phyloP scores from a whole-genome alignment of 2,113 vertebrate genomes.

The Semnopithecus entellus region DNA sequence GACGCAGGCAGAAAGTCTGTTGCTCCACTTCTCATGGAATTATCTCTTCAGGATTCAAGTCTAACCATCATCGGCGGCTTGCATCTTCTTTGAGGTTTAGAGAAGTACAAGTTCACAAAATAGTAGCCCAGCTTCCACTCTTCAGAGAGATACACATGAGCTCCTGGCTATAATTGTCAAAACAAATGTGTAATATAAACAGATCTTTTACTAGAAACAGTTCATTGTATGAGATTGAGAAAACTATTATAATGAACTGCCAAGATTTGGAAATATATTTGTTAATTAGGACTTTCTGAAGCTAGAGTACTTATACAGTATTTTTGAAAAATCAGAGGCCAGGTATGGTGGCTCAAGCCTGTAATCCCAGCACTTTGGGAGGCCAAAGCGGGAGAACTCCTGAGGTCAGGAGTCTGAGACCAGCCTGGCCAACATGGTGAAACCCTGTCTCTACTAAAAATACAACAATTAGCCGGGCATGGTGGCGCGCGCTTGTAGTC shows the following conservation, averaged over 20 bases:
- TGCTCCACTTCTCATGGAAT: neutral
- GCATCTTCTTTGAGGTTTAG: neutral
- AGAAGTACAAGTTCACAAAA: neutral
- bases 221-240: neutral
- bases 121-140: neutral
- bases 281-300: neutral
- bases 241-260: neutral
- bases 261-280: neutral
- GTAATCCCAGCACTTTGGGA: too few species aligned
- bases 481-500: too few species aligned
- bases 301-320: neutral
- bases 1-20: neutral
- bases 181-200: neutral
- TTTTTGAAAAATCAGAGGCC: neutral
- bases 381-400: too few species aligned
- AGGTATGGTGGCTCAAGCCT: neutral
- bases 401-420: too few species aligned
- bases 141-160: neutral
- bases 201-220: neutral
- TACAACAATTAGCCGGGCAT: too few species aligned
- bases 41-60: neutral
- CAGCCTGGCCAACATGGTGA: too few species aligned
- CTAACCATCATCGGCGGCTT: neutral
- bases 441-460: too few species aligned
- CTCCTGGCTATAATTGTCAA: neutral